Evolutionary conservation across 2,113 vertebrate genomes (phyloP), one percentile per base, ranked within the genome.

Genomic region (Lathamus discolor): DNA sequence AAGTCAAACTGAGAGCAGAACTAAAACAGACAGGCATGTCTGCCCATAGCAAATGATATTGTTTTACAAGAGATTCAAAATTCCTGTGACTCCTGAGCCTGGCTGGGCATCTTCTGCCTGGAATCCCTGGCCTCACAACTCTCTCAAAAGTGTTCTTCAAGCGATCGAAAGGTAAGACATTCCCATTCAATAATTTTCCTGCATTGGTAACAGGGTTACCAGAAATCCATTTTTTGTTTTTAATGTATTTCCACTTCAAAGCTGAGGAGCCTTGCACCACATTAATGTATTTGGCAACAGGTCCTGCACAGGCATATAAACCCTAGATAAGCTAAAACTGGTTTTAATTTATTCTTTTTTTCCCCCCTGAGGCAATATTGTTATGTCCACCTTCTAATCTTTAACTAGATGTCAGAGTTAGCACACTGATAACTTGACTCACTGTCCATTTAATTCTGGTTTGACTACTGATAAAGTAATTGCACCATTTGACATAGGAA

Each of bases 341-440:
- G 4, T 96, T 85, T 90, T 63, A 87, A 86, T 63, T 20, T 8
- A 39, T 48, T n/a, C 52, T 55, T 49, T 81, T 75, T 78, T 35
- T 43, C 16, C 19, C n/a, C 17, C 59, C 12, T 10, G 7, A 15
- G 64, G 51, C 33, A 79, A 63, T 84, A 79, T 78, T 92, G 31
- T 67, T 81, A 83, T 51, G 80, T 83, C 72, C 76, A 49, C 16
- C 29, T 80, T 78, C 61, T 92, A 78, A 86, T 88, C 83, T 95
- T 92, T 92, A 92, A 76, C 43, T 86, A 66, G 55, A 82, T 93
- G 73, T 82, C 77, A 79, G 73, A 83, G 62, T 84, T 92, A 91
- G 43, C 52, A 79, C 13, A 12, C 67, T 93, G 86, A 73, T 88
- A 88, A 82, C 62, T 88, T 94, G 83, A 27, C 48, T 95, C n/a